phyloP scores from a whole-genome alignment of 1,140 invertebrate species.

The Anoplophora glabripennis region DNA sequence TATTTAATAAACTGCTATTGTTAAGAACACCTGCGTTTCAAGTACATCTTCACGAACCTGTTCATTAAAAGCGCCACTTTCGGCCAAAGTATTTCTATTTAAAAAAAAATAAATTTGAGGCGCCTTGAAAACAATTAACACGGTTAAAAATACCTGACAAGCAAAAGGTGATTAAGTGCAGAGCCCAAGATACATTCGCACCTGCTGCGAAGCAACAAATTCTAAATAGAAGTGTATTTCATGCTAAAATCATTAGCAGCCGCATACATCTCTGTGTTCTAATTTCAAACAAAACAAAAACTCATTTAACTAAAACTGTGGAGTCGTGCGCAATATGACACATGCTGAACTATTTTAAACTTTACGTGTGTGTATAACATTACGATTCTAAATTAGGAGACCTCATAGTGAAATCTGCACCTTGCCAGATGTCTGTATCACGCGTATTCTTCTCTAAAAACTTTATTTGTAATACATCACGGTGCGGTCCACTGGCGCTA shows the following conservation, averaged over 20 bases:
- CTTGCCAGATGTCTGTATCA: conserved; percentile 25
- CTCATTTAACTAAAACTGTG: conserved; percentile 18
- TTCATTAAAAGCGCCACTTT: neutral
- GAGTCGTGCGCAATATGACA: conserved; percentile 45
- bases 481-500: neutral
- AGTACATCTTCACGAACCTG: conserved; percentile 12
- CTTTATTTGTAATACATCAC: neutral
- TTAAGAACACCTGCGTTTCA: conserved; percentile 33
- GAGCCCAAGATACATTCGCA: neutral
- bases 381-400: conserved; percentile 47
- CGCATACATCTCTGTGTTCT: conserved; percentile 10
- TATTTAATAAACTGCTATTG: conserved; percentile 44
- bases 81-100: neutral
- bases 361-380: conserved; percentile 44
- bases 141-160: no score
- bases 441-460: conserved; percentile 1
- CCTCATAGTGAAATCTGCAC: conserved; percentile 11
- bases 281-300: conserved; percentile 19
- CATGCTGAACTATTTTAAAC: conserved; percentile 48
- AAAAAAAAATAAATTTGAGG: neutral
- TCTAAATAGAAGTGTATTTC: neutral
- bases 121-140: neutral
- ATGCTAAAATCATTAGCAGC: neutral
- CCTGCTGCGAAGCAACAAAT: neutral
- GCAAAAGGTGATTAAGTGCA: neutral